Percentiles rank a stretch among this genome's conserved stretches.
Conservation (phyloP, 2,113 vertebrate genomes). For the Heptranchias perlo region DNA sequence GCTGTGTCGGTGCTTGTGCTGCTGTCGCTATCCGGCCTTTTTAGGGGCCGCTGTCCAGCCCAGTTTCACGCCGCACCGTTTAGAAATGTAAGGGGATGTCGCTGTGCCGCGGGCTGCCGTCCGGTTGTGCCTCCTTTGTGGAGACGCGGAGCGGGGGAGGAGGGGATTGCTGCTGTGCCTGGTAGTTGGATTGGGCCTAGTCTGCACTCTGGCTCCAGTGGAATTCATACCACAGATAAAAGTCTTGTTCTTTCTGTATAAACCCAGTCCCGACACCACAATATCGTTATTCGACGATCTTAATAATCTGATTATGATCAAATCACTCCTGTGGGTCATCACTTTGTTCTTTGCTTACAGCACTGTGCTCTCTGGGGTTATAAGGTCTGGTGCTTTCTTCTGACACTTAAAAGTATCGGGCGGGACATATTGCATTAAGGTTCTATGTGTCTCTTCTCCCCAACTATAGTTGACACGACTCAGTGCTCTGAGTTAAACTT, state of each 20-base stretch:
- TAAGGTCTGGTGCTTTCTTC: background rate
- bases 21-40: background rate
- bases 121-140: no score
- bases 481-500: no score
- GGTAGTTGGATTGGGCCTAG: conserved; percentile 30
- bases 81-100: background rate
- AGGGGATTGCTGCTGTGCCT: background rate
- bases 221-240: background rate
- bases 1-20: background rate
- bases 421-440: background rate
- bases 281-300: background rate
- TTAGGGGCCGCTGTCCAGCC: background rate
- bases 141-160: background rate
- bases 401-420: background rate
- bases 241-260: background rate
- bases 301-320: background rate
- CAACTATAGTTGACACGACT: background rate
- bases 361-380: no score
- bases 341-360: no score
- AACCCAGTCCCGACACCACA: background rate
- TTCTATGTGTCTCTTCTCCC: background rate
- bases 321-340: background rate
- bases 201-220: background rate
- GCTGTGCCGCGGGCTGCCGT: background rate
- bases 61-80: no score